These are phyloP conservation scores for Teleiodes luculella DNA, from an alignment of 2,888 invertebrate genomes.

Conservation along the genomic window DNA sequence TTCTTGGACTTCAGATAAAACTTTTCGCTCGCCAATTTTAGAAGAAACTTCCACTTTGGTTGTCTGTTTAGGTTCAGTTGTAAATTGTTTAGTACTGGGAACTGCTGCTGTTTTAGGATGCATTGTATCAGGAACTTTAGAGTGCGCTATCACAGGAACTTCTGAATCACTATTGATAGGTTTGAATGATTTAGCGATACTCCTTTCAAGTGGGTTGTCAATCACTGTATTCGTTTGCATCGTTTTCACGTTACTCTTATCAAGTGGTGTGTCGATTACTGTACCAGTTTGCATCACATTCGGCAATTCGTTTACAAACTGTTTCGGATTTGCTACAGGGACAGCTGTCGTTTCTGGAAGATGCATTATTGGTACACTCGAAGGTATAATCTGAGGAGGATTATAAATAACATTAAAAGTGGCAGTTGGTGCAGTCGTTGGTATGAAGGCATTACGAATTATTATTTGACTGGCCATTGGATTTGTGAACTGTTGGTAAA, in stretches of 20 bases:
- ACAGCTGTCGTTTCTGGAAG: neutral
- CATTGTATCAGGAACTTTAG: neutral
- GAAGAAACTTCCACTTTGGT: neutral
- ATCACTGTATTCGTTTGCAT: too few species aligned
- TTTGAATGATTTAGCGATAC: too few species aligned
- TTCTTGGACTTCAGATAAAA: conserved; percentile 51
- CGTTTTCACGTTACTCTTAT: neutral
- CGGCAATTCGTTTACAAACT: neutral
- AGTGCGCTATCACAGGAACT: neutral
- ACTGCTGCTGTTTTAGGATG: neutral
- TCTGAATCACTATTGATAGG: too few species aligned
- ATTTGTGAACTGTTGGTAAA: neutral
- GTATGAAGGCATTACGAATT: neutral
- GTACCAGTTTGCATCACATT: neutral
- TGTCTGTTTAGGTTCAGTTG: neutral
- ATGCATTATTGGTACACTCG: neutral
- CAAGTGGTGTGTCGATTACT: too few species aligned
- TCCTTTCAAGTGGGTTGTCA: too few species aligned
- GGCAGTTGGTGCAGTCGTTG: neutral
- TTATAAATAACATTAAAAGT: neutral
- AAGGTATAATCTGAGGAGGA: neutral
- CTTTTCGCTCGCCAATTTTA: conserved; percentile 36
- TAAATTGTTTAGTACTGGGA: neutral
- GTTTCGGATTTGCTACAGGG: neutral
- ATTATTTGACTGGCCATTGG: neutral